These are phyloP conservation scores for Cancer borealis DNA, from an alignment of 2,888 invertebrate species.

Conservation along the genomic window DNA sequence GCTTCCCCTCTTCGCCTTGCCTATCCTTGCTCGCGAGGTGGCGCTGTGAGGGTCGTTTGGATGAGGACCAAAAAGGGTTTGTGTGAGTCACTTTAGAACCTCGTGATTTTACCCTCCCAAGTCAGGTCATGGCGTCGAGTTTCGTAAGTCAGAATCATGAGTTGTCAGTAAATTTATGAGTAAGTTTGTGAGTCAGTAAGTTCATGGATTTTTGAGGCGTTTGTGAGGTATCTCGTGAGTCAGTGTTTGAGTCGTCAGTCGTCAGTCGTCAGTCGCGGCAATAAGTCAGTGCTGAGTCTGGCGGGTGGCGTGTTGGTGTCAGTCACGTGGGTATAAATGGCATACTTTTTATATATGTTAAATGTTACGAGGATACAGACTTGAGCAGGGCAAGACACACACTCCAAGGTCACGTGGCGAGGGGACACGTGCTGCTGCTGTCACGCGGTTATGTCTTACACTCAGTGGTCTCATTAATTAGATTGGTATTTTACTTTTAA, in stretches of 20 bases:
- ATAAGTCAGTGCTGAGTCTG: neutral
- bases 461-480: neutral
- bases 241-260: neutral
- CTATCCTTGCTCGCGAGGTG: neutral
- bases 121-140: too few relatives aligned
- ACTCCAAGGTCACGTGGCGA: neutral
- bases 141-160: too few relatives aligned
- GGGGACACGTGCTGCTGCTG: neutral
- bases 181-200: too few relatives aligned
- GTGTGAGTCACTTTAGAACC: too few relatives aligned
- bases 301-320: neutral
- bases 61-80: too few relatives aligned
- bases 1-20: neutral
- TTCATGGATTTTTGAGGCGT: too few relatives aligned
- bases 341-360: neutral
- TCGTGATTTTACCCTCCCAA: too few relatives aligned
- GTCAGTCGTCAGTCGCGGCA: neutral
- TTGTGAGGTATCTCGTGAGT: too few relatives aligned
- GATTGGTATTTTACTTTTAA: neutral
- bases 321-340: neutral
- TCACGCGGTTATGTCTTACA: neutral
- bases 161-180: too few relatives aligned
- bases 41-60: too few relatives aligned
- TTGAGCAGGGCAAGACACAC: neutral
- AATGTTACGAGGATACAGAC: neutral